Evolutionary conservation across 2,797 vertebrate genomes (phyloP).

Genomic region (Adelosebastes latens): DNA sequence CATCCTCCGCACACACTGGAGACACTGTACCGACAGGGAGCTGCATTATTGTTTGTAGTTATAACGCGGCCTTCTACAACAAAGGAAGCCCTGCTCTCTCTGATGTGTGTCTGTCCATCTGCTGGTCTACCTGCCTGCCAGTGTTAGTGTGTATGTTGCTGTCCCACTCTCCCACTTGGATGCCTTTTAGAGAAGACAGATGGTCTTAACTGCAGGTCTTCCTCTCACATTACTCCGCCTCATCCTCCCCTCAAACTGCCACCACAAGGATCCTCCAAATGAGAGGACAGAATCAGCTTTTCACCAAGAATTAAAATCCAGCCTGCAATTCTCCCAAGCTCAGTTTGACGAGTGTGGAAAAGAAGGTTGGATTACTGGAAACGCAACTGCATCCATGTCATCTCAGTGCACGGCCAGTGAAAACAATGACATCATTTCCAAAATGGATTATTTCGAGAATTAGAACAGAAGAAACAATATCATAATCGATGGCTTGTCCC

Average conservation of each 20-base stretch:
- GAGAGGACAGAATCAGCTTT: slow-evolving; percentile 10
- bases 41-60: not conserved
- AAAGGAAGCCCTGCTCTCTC: slow-evolving; percentile 6
- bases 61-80: not conserved
- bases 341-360: no score
- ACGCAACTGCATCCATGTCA: no score
- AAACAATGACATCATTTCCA: no score
- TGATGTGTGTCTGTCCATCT: slow-evolving; percentile 1
- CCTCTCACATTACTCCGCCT: slow-evolving; percentile 34
- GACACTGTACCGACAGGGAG: not conserved
- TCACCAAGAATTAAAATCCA: not conserved
- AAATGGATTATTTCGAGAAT: no score
- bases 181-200: slow-evolving; percentile 57
- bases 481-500: no score
- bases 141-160: not conserved
- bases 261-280: slow-evolving; percentile 46
- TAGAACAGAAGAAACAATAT: no score
- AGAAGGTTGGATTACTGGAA: no score
- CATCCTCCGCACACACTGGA: not conserved
- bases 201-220: slow-evolving; percentile 72
- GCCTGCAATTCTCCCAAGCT: no score
- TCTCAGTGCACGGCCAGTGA: accelerated
- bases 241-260: slow-evolving; percentile 53
- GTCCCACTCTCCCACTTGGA: slow-evolving; percentile 31
- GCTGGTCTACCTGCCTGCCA: slow-evolving; percentile 23